Base-by-base conservation (phyloP, 2,888 invertebrate genomes). In the Theretra japonica region DNA sequence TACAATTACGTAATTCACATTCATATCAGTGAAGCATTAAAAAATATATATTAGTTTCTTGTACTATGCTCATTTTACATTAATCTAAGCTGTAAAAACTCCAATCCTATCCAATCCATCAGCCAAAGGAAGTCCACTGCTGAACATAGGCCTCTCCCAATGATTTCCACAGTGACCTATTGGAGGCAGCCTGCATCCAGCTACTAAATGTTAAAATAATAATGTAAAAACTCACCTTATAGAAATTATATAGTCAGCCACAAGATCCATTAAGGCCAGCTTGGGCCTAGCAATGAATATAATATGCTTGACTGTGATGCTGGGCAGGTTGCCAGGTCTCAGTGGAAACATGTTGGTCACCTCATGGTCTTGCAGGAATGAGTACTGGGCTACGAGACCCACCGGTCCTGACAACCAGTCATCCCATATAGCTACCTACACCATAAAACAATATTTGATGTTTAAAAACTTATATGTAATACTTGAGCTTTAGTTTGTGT, bases 251-350 rank as follows among this genome's bases (percentile, higher is more conserved):
- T 97, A 97, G 80, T 97, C 96, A 19, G 97, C 97, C 70, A 98
- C 96, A 70, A 96, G 92, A 79, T 98, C 97, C 97, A 99, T 99
- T 1, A 98, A 94, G 68, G 95, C 92, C 8, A 98, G 91, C 77
- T 97, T 96, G 0, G 99, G 97, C 73, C 98, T 95, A 1, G 97
- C 96, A 73, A 99, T 97, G 86, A 98, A 99, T 77, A 99, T 97
- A 21, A 99, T 96, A 87, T 98, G 98, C 78, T 96, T 96, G 0
- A 97, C 97, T 76, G 97, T 96, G 50, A 96, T 95, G 53, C 95
- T 95, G 0, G 97, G 96, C 8, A 97, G 90, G 71, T 96, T 95
- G 11, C 96, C 97, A 0, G 96, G 94, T 56, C 95, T 94, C 21
- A 99, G 90, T 0, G 97, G 97, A 82, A 97, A 96, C 97, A 98